Percentiles rank a stretch among this genome's conserved stretches.
Evolutionary conservation across 2,113 vertebrate species (phyloP).

Genomic region (Gopherus evgoodei): DNA sequence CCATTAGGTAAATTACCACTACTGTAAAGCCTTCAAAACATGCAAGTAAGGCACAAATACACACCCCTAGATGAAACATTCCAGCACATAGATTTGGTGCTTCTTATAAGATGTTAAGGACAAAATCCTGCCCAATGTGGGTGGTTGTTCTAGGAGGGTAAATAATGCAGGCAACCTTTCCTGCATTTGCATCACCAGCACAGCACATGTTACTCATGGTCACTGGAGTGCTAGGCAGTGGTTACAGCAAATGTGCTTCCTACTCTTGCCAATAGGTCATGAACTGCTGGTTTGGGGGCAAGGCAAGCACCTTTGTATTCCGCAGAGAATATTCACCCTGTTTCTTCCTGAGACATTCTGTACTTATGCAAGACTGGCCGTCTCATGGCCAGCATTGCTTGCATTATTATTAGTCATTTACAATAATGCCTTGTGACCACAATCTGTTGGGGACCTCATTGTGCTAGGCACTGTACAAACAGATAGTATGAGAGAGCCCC

Average conservation of each 20-base stretch:
- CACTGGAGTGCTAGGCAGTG: neutral
- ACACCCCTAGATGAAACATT: neutral
- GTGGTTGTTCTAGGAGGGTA: neutral
- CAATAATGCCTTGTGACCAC: neutral
- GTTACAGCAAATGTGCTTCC: neutral
- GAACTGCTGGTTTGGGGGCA: neutral
- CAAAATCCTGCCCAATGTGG: neutral
- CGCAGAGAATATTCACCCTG: neutral
- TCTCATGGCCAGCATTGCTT: neutral
- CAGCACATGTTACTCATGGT: neutral
- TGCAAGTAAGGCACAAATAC: neutral
- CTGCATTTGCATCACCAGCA: neutral
- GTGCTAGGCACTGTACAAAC: neutral
- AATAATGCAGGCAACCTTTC: neutral
- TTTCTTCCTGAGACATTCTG: neutral
- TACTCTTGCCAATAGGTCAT: neutral
- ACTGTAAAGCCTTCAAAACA: neutral
- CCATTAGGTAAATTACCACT: neutral
- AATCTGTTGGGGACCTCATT: neutral
- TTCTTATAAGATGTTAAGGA: neutral
- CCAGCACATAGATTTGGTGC: neutral
- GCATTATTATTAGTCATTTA: neutral
- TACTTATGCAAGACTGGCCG: neutral
- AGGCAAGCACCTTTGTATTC: fast-evolving
- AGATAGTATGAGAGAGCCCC: neutral